These are phyloP conservation scores for Paraplagusia blochii DNA, from an alignment of 2,113 vertebrate genomes.

Conservation along the genomic window DNA sequence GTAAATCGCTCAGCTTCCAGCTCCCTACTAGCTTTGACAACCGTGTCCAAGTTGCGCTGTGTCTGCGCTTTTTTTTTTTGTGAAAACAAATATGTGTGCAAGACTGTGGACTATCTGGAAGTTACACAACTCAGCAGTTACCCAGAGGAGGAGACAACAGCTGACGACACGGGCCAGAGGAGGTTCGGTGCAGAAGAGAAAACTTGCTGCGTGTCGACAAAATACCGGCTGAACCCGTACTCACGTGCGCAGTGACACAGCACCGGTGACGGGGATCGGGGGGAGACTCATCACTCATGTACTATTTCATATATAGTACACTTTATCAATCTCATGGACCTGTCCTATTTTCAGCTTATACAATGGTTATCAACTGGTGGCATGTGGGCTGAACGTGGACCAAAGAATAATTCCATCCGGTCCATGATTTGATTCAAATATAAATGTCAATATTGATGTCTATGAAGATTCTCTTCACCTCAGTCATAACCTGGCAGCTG, in stretches of 20 bases:
- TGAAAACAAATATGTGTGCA: constrained; percentile 41
- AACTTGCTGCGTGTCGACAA: constrained; percentile 3
- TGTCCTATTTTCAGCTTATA: no score
- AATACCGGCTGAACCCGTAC: neutral
- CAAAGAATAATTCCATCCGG: no score
- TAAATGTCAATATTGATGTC: no score
- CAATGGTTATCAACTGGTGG: no score
- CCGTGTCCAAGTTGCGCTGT: constrained; percentile 55
- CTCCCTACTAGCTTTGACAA: constrained; percentile 54
- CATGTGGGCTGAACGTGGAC: no score
- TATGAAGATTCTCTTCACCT: no score
- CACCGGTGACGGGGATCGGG: neutral
- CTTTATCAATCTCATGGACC: no score
- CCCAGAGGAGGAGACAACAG: constrained; percentile 40
- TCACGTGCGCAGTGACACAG: neutral
- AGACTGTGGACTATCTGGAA: constrained; percentile 56
- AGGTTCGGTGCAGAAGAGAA: constrained; percentile 1
- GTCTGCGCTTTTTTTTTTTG: constrained; percentile 66
- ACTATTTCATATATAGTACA: no score
- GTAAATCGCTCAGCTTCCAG: constrained; percentile 58
- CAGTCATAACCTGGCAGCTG: no score
- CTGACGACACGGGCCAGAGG: constrained; percentile 34
- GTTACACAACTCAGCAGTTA: constrained; percentile 52
- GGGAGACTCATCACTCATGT: no score
- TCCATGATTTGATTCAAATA: no score